phyloP scores from a whole-genome alignment of 2,888 invertebrate genomes.

The Chironomus tentans region DNA sequence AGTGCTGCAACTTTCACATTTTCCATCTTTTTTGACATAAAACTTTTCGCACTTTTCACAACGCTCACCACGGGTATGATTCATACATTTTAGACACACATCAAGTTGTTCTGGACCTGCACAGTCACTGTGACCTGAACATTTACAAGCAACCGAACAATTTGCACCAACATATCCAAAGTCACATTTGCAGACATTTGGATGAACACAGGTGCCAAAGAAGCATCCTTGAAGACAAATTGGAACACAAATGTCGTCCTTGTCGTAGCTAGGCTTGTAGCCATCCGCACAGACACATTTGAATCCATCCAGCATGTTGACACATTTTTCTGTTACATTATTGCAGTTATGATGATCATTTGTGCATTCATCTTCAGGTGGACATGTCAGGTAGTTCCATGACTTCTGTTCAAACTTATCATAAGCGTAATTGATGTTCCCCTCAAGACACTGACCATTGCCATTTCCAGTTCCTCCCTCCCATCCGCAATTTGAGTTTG shows the following conservation, averaged over 20 bases:
- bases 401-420: slow-evolving; percentile 39
- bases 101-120: slow-evolving; percentile 76
- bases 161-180: slow-evolving; percentile 93
- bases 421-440: slow-evolving; percentile 65
- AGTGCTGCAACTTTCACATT: slow-evolving; percentile 77
- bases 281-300: slow-evolving; percentile 75
- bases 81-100: slow-evolving; percentile 73
- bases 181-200: slow-evolving; percentile 77
- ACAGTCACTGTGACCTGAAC: slow-evolving; percentile 89
- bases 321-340: slow-evolving; percentile 76
- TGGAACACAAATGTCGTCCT: slow-evolving; percentile 51
- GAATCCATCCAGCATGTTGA: slow-evolving; percentile 71
- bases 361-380: slow-evolving; percentile 85
- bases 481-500: slow-evolving; percentile 90
- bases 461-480: slow-evolving; percentile 65
- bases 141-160: slow-evolving; percentile 88
- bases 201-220: slow-evolving; percentile 72
- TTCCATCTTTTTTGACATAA: slow-evolving; percentile 74
- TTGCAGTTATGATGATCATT: slow-evolving; percentile 89
- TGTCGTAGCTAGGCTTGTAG: slow-evolving; percentile 41
- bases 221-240: slow-evolving; percentile 80
- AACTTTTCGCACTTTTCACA: slow-evolving; percentile 85
- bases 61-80: slow-evolving; percentile 88
- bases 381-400: slow-evolving; percentile 86
- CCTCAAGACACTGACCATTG: slow-evolving; percentile 80